Evolutionary conservation across 1,140 invertebrate species (phyloP).

Genomic region (Onthophagus taurus): DNA sequence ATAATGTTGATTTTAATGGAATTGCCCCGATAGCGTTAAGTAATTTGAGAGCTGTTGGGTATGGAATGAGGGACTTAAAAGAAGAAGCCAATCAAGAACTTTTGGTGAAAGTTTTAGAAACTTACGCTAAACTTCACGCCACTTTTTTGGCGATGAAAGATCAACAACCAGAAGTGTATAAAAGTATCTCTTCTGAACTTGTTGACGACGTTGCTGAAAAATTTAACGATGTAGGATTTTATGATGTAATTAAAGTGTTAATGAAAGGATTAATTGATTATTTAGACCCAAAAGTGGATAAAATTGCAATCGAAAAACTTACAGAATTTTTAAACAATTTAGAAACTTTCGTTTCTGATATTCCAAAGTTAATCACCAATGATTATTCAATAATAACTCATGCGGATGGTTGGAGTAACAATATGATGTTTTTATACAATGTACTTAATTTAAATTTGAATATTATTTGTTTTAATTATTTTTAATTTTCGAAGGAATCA

Average conservation of each 20-base stretch:
- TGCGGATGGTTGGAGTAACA: constrained; percentile 1
- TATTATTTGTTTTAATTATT: too few species aligned
- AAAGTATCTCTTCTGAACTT: too few species aligned
- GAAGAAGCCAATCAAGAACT: neutral
- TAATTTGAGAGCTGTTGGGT: neutral
- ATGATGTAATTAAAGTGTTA: neutral
- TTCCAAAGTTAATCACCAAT: neutral
- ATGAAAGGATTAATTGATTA: neutral
- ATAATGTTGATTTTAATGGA: neutral
- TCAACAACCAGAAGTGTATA: neutral
- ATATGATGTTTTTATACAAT: constrained; percentile 3
- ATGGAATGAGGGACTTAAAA: neutral
- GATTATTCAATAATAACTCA: constrained; percentile 2
- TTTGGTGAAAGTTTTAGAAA: neutral
- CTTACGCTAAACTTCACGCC: neutral
- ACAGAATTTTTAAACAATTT: neutral
- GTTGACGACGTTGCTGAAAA: neutral
- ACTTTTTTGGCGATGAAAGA: neutral
- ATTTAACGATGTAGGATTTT: neutral
- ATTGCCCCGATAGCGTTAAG: neutral
- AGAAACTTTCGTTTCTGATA: neutral
- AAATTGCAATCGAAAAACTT: neutral
- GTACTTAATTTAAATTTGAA: too few species aligned
- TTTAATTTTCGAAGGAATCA: too few species aligned
- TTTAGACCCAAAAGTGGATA: neutral